These are phyloP conservation scores for Hyphantria cunea DNA, from an alignment of 1,140 invertebrate species.

Conservation along the genomic window DNA sequence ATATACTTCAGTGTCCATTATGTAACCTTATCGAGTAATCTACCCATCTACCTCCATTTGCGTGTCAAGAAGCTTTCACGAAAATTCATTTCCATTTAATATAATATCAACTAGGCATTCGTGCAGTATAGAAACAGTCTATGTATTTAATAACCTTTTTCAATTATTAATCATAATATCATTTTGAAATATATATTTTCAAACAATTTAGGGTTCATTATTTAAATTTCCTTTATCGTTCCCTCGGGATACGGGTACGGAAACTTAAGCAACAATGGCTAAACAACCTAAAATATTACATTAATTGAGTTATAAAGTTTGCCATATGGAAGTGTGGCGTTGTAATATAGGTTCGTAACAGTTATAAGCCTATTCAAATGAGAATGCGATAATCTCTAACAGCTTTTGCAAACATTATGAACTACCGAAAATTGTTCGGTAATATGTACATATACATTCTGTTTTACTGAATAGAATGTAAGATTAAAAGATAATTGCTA, in stretches of 20 bases:
- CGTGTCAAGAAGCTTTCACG: background rate
- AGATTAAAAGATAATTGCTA: too few relatives aligned
- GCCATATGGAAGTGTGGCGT: background rate
- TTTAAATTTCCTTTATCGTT: constrained; percentile 22
- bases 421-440: too few relatives aligned
- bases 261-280: constrained; percentile 22
- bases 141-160: constrained; percentile 11
- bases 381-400: too few relatives aligned
- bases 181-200: constrained; percentile 10
- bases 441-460: constrained; percentile 2
- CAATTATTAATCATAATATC: constrained; percentile 8
- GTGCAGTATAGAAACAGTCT: too few relatives aligned
- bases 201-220: constrained; percentile 25
- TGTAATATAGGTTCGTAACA: too few relatives aligned
- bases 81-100: background rate
- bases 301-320: background rate
- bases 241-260: constrained; percentile 3
- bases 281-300: background rate
- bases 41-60: background rate
- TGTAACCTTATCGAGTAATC: too few relatives aligned
- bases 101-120: too few relatives aligned
- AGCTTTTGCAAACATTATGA: too few relatives aligned
- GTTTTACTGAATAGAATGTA: constrained; percentile 10
- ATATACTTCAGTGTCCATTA: too few relatives aligned
- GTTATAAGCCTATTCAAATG: too few relatives aligned